phyloP scores from a whole-genome alignment of 2,888 invertebrate species.

The Plebejus melissa region DNA sequence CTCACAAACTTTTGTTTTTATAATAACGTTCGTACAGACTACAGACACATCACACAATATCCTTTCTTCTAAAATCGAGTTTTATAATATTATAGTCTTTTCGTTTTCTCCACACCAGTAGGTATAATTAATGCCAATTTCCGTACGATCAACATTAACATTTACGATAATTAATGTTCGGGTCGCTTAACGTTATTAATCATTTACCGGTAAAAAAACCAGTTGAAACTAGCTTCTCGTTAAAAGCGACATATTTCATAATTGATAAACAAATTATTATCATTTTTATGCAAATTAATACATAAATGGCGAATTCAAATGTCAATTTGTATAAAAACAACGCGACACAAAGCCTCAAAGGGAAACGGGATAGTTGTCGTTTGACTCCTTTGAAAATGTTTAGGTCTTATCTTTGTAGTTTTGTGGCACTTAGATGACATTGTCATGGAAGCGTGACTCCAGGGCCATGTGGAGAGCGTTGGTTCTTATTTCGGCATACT shows the following conservation, averaged over 20 bases:
- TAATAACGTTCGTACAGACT: no score
- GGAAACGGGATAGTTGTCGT: no score
- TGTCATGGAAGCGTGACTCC: no score
- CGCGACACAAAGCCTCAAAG: no score
- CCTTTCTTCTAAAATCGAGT: background rate
- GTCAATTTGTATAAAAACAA: background rate
- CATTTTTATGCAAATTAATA: background rate
- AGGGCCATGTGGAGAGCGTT: no score
- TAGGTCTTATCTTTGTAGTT: no score
- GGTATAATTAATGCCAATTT: slow-evolving; percentile 7
- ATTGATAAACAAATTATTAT: background rate
- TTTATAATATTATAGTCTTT: background rate
- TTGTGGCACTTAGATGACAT: no score
- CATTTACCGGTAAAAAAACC: slow-evolving; percentile 2
- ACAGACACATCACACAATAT: background rate
- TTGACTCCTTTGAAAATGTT: no score
- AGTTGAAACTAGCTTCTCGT: slow-evolving; percentile 5
- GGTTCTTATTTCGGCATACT: no score
- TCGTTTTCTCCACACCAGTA: background rate
- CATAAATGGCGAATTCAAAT: background rate
- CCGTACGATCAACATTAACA: slow-evolving; percentile 19
- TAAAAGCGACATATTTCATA: slow-evolving; percentile 19
- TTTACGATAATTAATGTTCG: slow-evolving; percentile 1
- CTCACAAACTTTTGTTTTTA: no score
- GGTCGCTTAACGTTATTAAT: slow-evolving; percentile 13